Conservation (phyloP, 2,113 vertebrate genomes). For the Camarhynchus parvulus region DNA sequence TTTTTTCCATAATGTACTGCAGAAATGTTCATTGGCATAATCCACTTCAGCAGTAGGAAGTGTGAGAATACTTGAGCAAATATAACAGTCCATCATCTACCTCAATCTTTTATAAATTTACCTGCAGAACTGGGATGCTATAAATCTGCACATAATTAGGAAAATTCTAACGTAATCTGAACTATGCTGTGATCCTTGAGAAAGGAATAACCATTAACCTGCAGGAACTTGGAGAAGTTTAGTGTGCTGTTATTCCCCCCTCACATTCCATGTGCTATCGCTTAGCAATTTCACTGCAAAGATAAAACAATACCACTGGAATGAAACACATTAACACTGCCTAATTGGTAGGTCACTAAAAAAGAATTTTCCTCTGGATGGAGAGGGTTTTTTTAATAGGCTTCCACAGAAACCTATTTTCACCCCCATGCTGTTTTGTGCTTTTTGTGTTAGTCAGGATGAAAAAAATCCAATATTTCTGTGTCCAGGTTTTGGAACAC, state of each 20-base stretch:
- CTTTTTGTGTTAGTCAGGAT: not conserved
- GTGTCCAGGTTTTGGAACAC: not conserved
- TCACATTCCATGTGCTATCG: not conserved
- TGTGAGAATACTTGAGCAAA: not conserved
- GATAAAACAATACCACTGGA: not conserved
- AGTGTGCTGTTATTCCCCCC: not conserved
- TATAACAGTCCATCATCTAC: not conserved
- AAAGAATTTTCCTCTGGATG: not conserved
- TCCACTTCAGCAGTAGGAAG: not conserved
- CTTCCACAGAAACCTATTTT: not conserved
- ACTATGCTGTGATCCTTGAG: not conserved
- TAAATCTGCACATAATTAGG: not conserved
- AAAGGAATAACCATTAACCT: not conserved
- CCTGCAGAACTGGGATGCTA: not conserved
- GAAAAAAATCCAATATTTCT: not conserved
- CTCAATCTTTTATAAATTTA: not conserved
- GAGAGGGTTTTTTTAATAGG: not conserved
- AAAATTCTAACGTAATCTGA: conserved; percentile 7
- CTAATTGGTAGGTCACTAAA: not conserved
- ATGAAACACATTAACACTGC: not conserved
- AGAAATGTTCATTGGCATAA: not conserved
- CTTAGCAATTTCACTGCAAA: conserved; percentile 5
- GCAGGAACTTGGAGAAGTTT: not conserved
- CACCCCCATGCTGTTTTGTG: not conserved
- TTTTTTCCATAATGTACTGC: not conserved